phyloP scores from a whole-genome alignment of 2,113 vertebrate genomes.

The Malurus cyaneus region DNA sequence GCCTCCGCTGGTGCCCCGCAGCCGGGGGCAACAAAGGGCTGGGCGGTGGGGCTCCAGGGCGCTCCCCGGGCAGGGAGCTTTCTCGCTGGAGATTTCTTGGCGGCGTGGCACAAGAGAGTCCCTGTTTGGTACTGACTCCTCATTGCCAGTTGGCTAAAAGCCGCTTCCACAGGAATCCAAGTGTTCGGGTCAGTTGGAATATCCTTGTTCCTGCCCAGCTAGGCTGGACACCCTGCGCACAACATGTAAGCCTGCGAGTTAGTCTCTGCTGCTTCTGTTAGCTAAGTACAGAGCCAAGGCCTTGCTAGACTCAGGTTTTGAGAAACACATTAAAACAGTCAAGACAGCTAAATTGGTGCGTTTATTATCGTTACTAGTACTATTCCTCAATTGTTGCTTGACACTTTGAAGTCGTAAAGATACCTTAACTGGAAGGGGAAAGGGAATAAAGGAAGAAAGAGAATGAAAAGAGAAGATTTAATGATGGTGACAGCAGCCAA shows the following conservation, averaged over 20 bases:
- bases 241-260: rapidly evolving
- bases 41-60: neutral
- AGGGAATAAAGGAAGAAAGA: neutral
- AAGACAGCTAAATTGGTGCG: neutral
- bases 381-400: rapidly evolving
- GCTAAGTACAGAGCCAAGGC: neutral
- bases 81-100: neutral
- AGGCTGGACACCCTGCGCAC: neutral
- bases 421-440: neutral
- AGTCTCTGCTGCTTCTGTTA: neutral
- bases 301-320: neutral
- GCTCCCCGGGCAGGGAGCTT: neutral
- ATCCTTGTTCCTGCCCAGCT: neutral
- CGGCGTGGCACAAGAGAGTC: neutral
- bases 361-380: neutral
- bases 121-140: neutral
- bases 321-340: neutral
- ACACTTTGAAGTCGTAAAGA: neutral
- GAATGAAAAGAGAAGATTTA: neutral
- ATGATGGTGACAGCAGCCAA: neutral
- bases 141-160: neutral
- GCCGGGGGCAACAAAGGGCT: neutral
- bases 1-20: neutral
- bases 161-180: neutral
- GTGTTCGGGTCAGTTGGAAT: neutral